These are phyloP conservation scores for Sinocyclocheilus anshuiensis DNA, from an alignment of 2,113 vertebrate species.

Conservation along the genomic window DNA sequence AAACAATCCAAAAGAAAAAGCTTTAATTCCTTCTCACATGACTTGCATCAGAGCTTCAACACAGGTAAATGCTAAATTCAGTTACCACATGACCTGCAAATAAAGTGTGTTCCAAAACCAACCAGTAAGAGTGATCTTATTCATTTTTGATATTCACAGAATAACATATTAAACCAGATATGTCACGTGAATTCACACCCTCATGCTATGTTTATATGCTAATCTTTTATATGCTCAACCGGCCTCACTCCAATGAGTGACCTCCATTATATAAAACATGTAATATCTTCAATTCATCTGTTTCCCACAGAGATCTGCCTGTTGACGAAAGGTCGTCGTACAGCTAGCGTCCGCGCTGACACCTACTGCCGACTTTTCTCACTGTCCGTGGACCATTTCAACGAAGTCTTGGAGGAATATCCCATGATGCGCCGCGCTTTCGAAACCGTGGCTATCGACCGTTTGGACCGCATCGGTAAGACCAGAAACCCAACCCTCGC, in stretches of 20 bases:
- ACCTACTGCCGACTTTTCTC: slow-evolving; percentile 97
- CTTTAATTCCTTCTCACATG: background rate
- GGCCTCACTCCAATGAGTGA: background rate
- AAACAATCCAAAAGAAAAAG: no score
- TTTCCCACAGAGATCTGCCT: slow-evolving; percentile 88
- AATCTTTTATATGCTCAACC: slow-evolving; percentile 44
- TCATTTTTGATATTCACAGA: background rate
- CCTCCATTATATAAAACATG: background rate
- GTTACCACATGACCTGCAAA: background rate
- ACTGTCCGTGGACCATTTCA: slow-evolving; percentile 97
- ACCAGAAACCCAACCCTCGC: slow-evolving; percentile 1
- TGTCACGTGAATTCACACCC: background rate
- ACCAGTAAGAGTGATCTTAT: background rate
- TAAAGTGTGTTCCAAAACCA: background rate
- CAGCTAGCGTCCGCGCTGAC: slow-evolving; percentile 95
- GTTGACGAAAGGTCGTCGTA: slow-evolving; percentile 94
- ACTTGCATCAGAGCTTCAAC: background rate
- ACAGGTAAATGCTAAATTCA: background rate
- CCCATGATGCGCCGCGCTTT: slow-evolving; percentile 99
- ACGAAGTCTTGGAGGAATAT: slow-evolving; percentile 97
- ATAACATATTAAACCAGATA: background rate
- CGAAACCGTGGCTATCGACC: slow-evolving; percentile 97
- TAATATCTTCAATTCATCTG: slow-evolving; percentile 1
- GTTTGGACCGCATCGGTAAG: slow-evolving; percentile 95
- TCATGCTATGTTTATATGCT: slow-evolving; percentile 60